Percentiles rank a stretch among this genome's conserved stretches.
These are phyloP conservation scores for Cyanoderma ruficeps DNA, from an alignment of 2,113 vertebrate species.

Conservation along the genomic window DNA sequence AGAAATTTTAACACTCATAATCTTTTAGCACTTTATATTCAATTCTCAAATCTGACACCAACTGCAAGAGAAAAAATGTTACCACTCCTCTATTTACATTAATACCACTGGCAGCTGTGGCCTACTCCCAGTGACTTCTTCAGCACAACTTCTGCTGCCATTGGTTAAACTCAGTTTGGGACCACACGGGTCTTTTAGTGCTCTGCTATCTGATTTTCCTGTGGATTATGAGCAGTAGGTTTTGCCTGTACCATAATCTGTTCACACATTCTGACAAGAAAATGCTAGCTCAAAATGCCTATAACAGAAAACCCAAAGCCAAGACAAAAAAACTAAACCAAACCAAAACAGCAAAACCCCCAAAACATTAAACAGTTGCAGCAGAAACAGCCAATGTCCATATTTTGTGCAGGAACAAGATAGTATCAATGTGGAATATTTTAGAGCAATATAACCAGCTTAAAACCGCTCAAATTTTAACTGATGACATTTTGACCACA, in stretches of 20 bases:
- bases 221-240: not conserved
- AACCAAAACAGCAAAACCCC: not conserved
- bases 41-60: not conserved
- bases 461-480: not conserved
- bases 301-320: not conserved
- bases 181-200: not conserved
- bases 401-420: not conserved
- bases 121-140: not conserved
- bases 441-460: not conserved
- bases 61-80: not conserved
- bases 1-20: not conserved
- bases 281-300: not conserved
- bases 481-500: conserved; percentile 20
- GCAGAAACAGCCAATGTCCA: not conserved
- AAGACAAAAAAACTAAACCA: not conserved
- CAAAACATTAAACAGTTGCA: not conserved
- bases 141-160: not conserved
- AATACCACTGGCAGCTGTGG: not conserved
- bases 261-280: not conserved
- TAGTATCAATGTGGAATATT: not conserved
- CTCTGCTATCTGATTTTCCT: not conserved
- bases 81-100: not conserved
- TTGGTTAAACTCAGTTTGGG: not conserved
- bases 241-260: not conserved
- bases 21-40: not conserved